phyloP scores from a whole-genome alignment of 2,888 invertebrate species.

The Heteropelma amictum region DNA sequence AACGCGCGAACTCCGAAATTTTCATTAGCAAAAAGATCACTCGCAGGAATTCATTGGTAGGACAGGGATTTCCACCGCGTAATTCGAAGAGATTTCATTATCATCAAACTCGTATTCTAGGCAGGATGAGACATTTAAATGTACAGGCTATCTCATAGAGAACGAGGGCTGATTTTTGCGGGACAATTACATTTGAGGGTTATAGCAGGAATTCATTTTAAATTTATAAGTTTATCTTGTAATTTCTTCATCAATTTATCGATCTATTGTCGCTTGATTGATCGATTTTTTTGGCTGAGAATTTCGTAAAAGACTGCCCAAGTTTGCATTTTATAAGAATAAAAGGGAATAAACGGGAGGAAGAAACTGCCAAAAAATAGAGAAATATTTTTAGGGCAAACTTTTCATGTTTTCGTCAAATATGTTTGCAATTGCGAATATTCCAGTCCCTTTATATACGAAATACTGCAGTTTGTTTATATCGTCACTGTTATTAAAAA shows the following conservation, averaged over 20 bases:
- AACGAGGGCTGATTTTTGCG: not conserved
- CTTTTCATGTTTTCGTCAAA: not conserved
- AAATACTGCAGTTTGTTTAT: not conserved
- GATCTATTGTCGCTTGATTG: no score
- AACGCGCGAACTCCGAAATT: slow-evolving; percentile 2
- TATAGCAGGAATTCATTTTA: no score
- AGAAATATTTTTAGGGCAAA: no score
- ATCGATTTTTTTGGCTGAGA: no score
- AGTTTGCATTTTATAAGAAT: no score
- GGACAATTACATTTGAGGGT: not conserved
- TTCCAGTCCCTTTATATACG: not conserved
- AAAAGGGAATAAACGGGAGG: no score
- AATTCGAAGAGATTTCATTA: slow-evolving; percentile 40
- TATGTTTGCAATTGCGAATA: not conserved
- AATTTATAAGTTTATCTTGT: no score
- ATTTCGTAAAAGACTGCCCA: no score
- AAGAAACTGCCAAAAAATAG: no score
- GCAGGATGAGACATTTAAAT: not conserved
- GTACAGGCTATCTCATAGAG: not conserved
- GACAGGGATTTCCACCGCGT: not conserved
- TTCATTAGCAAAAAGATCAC: slow-evolving; percentile 44
- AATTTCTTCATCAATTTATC: no score
- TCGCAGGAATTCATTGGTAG: slow-evolving; percentile 34
- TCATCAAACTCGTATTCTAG: slow-evolving; percentile 10
- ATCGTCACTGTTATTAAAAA: not conserved